Evolutionary conservation across 1,140 invertebrate genomes (phyloP).

Genomic region (Vollenhovia emeryi): DNA sequence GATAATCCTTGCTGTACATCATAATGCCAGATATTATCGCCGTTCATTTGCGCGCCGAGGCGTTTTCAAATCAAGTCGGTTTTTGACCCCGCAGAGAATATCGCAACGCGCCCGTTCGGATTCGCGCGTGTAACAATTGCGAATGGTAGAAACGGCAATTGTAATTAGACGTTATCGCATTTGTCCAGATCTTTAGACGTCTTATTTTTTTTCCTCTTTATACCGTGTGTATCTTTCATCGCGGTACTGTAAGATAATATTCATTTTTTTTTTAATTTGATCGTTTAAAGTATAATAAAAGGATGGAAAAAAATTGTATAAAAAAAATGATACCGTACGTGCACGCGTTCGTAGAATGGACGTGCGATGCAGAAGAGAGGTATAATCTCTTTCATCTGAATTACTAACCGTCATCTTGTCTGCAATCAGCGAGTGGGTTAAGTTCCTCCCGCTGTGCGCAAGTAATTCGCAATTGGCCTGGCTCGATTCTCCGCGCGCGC

Average conservation of each 20-base stretch:
- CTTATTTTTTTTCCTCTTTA: too few species aligned
- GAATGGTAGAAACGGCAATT: neutral
- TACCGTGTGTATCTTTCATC: too few species aligned
- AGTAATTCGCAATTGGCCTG: conserved; percentile 52
- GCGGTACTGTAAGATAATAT: neutral
- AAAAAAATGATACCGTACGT: neutral
- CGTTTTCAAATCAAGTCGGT: neutral
- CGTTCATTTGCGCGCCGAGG: neutral
- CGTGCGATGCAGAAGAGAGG: neutral
- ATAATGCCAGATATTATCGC: conserved; percentile 34
- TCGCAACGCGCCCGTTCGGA: neutral
- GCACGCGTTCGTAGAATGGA: neutral
- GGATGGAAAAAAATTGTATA: neutral
- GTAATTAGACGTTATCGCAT: neutral
- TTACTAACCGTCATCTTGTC: conserved; percentile 1
- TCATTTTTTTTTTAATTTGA: neutral
- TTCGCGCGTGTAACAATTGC: neutral
- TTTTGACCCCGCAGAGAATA: neutral
- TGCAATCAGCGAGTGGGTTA: neutral
- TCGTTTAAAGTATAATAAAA: neutral
- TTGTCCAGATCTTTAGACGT: too few species aligned
- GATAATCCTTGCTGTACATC: conserved; percentile 46
- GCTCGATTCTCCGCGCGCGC: conserved; percentile 25
- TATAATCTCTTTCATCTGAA: neutral
- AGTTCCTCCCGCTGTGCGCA: conserved; percentile 17